Conservation (phyloP, 2,888 invertebrate genomes). For the Blomia tropicalis region DNA sequence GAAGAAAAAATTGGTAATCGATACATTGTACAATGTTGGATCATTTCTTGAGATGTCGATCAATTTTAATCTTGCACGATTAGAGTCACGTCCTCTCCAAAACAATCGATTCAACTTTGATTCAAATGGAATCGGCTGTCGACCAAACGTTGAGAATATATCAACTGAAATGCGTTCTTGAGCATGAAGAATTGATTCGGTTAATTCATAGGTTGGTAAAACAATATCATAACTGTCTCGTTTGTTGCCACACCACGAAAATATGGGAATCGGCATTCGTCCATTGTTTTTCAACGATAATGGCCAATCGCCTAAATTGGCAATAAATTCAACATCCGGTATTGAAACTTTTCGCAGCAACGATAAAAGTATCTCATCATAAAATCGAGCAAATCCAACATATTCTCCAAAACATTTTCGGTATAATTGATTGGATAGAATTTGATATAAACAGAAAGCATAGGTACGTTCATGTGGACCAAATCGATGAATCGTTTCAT, state of each 20-base stretch:
- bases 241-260: slow-evolving; percentile 89
- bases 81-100: slow-evolving; percentile 83
- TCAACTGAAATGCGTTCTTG: slow-evolving; percentile 64
- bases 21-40: slow-evolving; percentile 70
- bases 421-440: slow-evolving; percentile 61
- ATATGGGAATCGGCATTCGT: slow-evolving; percentile 52
- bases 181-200: slow-evolving; percentile 74
- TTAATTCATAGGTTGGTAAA: slow-evolving; percentile 86
- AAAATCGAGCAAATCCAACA: slow-evolving; percentile 87
- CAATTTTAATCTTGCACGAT: slow-evolving; percentile 62
- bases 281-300: slow-evolving; percentile 39
- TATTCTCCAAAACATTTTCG: slow-evolving; percentile 82
- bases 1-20: slow-evolving; percentile 90
- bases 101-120: slow-evolving; percentile 57
- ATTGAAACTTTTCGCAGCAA: slow-evolving; percentile 56
- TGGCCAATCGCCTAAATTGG: slow-evolving; percentile 93
- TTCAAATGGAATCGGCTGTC: slow-evolving; percentile 51
- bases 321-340: slow-evolving; percentile 73
- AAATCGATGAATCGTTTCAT: slow-evolving; percentile 15
- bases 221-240: slow-evolving; percentile 71
- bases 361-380: slow-evolving; percentile 68
- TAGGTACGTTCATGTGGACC: slow-evolving; percentile 51
- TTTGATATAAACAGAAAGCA: slow-evolving; percentile 74
- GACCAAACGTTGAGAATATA: slow-evolving; percentile 73
- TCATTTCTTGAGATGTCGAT: slow-evolving; percentile 56